Evolutionary conservation across 1,140 invertebrate genomes (phyloP), one percentile per base, ranked within the genome.

Genomic region (Drosophila pseudoobscura): DNA sequence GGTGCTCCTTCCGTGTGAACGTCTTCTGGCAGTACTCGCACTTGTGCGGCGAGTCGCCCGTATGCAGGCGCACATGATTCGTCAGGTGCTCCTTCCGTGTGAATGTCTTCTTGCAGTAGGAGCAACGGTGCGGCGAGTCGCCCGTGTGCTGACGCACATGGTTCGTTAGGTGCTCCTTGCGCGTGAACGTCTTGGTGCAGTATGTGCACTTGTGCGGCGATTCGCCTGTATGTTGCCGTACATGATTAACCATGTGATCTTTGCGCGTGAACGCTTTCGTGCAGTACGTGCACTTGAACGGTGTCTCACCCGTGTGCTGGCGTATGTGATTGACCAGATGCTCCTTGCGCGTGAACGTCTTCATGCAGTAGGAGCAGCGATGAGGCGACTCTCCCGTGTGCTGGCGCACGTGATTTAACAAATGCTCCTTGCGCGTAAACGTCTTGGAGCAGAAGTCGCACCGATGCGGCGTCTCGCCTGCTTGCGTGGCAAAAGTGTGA

Each of bases 81-180:
- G 96, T 97, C 89, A 97, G 94, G 92, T 98, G 97, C 93, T 97
- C 96, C 92, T 97, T 97, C 66, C 96, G 93, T 44, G 97, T 97
- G 92, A 98, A 94, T 3, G 92, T 92, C 90, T 96, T 96, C 68
- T 94, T 94, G 92, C 96, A 96, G 69, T 94, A 95, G 56, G 94
- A 93, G 91, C 96, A 96, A 76, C 94, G 94, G 89, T 95, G 94
- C 47, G 94, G 94, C 26, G 94, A 95, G 91, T 97, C 96, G 44
- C 96, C 96, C 5, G 96, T 97, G 89, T 97, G 96, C 82, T 94
- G 93, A 8, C 95, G 92, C 54, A 95, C 93, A 92, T 94, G 94
- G 89, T 94, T 94, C 43, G 93, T 96, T 93, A 94, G 78, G 78
- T 94, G 93, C 77, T 94, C 95, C 93, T 96, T 96, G 78, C 95